A percentile compares a stretch with the other conserved stretches of the same genome.
Evolutionary conservation across 2,888 invertebrate species (phyloP).

Genomic region (Eulithis testata): DNA sequence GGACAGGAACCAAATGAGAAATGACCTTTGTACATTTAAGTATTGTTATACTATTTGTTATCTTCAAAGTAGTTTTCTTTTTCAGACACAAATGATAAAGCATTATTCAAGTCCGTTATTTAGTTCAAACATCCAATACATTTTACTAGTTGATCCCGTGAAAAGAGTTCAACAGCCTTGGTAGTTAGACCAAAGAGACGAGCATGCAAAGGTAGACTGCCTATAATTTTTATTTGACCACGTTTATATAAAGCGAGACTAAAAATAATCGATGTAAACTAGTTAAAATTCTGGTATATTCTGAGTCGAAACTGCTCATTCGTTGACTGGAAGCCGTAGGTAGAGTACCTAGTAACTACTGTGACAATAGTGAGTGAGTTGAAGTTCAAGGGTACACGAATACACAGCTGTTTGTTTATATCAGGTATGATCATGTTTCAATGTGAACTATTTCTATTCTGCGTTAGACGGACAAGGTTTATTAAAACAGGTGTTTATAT

Average conservation of each 20-base stretch:
- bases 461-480: constrained; percentile 17
- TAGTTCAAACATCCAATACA: constrained; percentile 1
- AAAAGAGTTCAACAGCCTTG: constrained; percentile 49
- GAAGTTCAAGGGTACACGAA: constrained; percentile 71
- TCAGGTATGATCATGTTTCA: constrained; percentile 53
- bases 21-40: no score
- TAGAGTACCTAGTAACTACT: constrained; percentile 48
- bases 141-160: constrained; percentile 15
- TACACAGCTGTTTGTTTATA: constrained; percentile 53
- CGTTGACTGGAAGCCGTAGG: constrained; percentile 63
- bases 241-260: constrained; percentile 58
- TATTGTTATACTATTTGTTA: neutral
- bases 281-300: constrained; percentile 70
- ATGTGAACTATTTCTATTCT: constrained; percentile 5
- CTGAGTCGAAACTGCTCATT: constrained; percentile 62
- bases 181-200: constrained; percentile 28
- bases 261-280: constrained; percentile 71
- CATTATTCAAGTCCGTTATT: neutral
- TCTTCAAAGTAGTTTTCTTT: neutral
- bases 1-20: neutral
- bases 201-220: constrained; percentile 30
- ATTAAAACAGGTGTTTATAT: constrained; percentile 33
- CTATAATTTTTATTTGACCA: constrained; percentile 56
- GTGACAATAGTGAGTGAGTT: constrained; percentile 53
- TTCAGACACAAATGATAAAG: neutral